phyloP scores from a whole-genome alignment of 2,797 vertebrate genomes.

The Lepus townsendii region DNA sequence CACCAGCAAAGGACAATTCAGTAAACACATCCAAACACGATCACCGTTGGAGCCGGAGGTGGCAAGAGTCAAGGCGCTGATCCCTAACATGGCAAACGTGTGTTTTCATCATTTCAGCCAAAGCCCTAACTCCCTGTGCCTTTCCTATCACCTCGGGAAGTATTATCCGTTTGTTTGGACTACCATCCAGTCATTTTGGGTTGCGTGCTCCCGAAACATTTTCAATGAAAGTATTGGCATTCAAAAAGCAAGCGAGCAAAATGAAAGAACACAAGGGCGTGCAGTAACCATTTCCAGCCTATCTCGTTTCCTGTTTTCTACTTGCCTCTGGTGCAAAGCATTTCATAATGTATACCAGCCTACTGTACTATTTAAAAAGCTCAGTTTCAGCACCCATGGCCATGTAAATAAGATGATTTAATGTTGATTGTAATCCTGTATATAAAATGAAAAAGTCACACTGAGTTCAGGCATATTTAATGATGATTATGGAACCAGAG shows the following conservation, averaged over 20 bases:
- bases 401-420: slow-evolving; percentile 94
- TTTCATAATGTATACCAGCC: slow-evolving; percentile 88
- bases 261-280: slow-evolving; percentile 72
- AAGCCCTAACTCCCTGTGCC: slow-evolving; percentile 91
- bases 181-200: slow-evolving; percentile 73
- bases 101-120: slow-evolving; percentile 89
- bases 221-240: slow-evolving; percentile 85
- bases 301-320: slow-evolving; percentile 84
- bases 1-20: slow-evolving; percentile 91
- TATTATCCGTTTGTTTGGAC: slow-evolving; percentile 89
- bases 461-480: slow-evolving; percentile 91
- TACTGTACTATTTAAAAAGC: slow-evolving; percentile 91
- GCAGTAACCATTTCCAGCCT: slow-evolving; percentile 89
- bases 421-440: slow-evolving; percentile 91
- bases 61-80: slow-evolving; percentile 92
- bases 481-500: slow-evolving; percentile 87
- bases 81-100: slow-evolving; percentile 84
- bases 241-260: slow-evolving; percentile 85
- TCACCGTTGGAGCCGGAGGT: slow-evolving; percentile 92
- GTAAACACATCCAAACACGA: slow-evolving; percentile 90
- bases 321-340: slow-evolving; percentile 86
- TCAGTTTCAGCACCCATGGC: slow-evolving; percentile 89
- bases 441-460: slow-evolving; percentile 91
- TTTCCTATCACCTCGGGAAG: slow-evolving; percentile 89
- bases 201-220: slow-evolving; percentile 84